These are phyloP conservation scores for Alectoris magna DNA, from an alignment of 2,797 vertebrate species.

Conservation along the genomic window DNA sequence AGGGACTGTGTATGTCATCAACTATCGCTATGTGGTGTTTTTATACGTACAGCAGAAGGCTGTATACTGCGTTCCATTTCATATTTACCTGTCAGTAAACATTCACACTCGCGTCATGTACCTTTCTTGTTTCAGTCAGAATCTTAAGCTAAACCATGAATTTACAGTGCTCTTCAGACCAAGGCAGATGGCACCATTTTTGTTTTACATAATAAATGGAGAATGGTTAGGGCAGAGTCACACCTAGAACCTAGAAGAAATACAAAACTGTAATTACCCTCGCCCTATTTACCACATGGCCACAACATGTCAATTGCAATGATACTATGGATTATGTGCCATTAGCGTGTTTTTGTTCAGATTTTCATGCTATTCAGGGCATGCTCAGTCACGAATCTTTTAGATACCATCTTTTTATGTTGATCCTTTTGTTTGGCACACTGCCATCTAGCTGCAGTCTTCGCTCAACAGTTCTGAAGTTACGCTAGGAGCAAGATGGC, in stretches of 20 bases:
- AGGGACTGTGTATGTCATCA: neutral
- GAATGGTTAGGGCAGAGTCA: neutral
- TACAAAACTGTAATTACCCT: neutral
- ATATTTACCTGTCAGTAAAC: neutral
- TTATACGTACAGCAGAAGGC: neutral
- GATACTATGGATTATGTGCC: neutral
- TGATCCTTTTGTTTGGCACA: conserved; percentile 17
- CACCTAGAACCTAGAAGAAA: neutral
- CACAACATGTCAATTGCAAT: neutral
- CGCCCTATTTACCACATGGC: neutral
- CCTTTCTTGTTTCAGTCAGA: neutral
- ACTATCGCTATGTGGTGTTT: neutral
- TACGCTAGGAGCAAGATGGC: neutral
- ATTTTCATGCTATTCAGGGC: neutral
- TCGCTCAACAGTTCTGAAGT: neutral
- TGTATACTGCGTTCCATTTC: neutral
- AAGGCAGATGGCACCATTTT: neutral
- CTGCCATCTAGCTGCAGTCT: neutral
- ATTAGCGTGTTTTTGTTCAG: neutral
- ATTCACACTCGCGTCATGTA: neutral
- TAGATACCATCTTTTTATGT: neutral
- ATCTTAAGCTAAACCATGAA: neutral
- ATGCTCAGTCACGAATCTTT: neutral
- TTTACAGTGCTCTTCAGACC: neutral
- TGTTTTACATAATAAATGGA: neutral